phyloP scores from a whole-genome alignment of 2,113 vertebrate genomes.

The Genyomyrus donnyi region DNA sequence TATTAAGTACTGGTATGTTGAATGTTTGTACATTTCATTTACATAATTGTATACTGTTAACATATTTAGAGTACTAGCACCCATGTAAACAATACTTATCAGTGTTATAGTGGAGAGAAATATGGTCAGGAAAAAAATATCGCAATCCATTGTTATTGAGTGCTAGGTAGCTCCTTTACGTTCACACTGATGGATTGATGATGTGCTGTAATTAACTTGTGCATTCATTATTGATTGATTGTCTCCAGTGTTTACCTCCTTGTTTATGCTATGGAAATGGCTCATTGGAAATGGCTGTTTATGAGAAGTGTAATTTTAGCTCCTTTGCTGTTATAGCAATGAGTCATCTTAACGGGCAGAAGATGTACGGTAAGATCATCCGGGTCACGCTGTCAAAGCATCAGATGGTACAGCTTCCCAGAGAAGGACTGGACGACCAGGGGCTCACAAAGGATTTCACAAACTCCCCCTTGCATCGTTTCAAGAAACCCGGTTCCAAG shows the following conservation, averaged over 20 bases:
- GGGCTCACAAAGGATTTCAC: conserved; percentile 93
- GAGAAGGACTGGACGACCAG: conserved; percentile 92
- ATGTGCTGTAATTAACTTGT: not conserved
- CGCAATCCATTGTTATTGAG: not conserved
- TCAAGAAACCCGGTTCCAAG: conserved; percentile 95
- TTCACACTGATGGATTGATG: not conserved
- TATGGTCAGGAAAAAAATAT: not conserved
- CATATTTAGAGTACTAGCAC: not conserved
- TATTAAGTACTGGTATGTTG: not conserved
- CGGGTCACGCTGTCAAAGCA: conserved; percentile 92
- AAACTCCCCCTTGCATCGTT: conserved; percentile 93
- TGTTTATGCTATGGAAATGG: not conserved
- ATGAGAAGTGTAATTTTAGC: not conserved
- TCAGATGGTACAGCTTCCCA: conserved; percentile 89
- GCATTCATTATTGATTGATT: not conserved
- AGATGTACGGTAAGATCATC: conserved; percentile 97
- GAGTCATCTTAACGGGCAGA: conserved; percentile 96
- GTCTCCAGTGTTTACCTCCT: not conserved
- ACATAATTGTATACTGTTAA: not conserved
- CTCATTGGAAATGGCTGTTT: not conserved
- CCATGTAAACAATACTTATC: not conserved
- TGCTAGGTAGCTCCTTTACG: not conserved
- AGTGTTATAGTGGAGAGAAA: not conserved
- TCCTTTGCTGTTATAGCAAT: conserved; percentile 63
- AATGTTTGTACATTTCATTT: not conserved